Conservation (phyloP, 2,888 invertebrate species). For the Orgyia antiqua region DNA sequence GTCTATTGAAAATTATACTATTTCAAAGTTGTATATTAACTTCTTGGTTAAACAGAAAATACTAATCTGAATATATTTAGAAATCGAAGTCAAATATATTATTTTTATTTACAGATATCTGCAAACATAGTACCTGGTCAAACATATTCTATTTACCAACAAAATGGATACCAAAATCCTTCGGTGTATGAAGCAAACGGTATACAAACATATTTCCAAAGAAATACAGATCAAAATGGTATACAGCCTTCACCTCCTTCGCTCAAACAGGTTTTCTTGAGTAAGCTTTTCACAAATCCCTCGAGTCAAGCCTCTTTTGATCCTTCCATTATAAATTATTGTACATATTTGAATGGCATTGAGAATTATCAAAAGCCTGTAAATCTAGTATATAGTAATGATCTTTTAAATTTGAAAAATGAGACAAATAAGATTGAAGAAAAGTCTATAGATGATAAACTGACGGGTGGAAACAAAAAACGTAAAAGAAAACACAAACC, state of each 20-base stretch:
- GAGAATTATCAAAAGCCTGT: conserved; percentile 17
- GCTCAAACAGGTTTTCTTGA: conserved; percentile 33
- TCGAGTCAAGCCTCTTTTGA: conserved; percentile 30
- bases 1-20: no score
- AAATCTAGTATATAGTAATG: conserved; percentile 41
- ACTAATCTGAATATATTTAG: no score
- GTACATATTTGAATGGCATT: conserved; percentile 28
- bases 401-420: conserved; percentile 26
- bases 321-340: conserved; percentile 25
- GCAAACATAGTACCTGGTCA: conserved; percentile 32
- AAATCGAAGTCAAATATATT: conserved; percentile 12
- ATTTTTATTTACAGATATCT: conserved; percentile 39
- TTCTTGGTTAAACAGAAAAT: no score
- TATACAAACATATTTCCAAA: conserved; percentile 28
- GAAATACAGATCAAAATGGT: conserved; percentile 22
- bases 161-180: conserved; percentile 17
- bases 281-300: conserved; percentile 32
- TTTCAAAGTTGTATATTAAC: no score
- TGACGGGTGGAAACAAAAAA: conserved; percentile 3
- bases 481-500: conserved; percentile 9
- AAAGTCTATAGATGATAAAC: neutral
- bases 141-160: conserved; percentile 24
- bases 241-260: conserved; percentile 19
- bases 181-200: conserved; percentile 20
- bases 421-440: conserved; percentile 2